These are phyloP conservation scores for Leptocoma aspasia DNA, from an alignment of 2,113 vertebrate species.

Conservation along the genomic window DNA sequence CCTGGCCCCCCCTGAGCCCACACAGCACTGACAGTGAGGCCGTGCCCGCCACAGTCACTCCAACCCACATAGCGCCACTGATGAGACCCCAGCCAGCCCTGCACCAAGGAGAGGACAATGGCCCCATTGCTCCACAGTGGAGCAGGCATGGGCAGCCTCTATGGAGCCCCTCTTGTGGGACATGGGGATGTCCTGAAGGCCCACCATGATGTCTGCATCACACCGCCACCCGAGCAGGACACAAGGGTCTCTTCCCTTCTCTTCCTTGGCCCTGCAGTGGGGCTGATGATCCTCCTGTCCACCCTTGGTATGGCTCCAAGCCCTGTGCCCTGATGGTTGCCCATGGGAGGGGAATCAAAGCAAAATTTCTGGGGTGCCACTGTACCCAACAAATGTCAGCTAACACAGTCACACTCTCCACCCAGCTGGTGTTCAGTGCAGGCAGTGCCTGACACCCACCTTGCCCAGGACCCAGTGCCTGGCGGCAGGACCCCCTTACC, in stretches of 20 bases:
- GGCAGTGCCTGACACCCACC: not conserved
- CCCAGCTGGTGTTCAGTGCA: fast-evolving
- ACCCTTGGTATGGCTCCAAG: not conserved
- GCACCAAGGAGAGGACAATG: fast-evolving
- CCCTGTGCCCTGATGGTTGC: not conserved
- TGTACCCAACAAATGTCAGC: fast-evolving
- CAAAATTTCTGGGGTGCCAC: not conserved
- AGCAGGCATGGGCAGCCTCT: not conserved
- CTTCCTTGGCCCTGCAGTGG: not conserved
- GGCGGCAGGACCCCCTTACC: not conserved
- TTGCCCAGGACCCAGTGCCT: not conserved
- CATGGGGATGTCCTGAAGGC: fast-evolving
- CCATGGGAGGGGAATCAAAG: not conserved
- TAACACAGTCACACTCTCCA: not conserved
- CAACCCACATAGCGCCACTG: fast-evolving
- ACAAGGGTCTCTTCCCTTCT: not conserved
- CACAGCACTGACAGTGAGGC: not conserved
- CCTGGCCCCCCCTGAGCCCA: not conserved
- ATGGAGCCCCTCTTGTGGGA: too few species aligned
- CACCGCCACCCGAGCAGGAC: fast-evolving
- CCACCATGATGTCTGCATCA: fast-evolving
- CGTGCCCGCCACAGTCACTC: not conserved
- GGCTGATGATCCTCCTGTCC: not conserved
- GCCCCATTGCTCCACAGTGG: not conserved
- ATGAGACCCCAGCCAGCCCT: not conserved